phyloP scores from a whole-genome alignment of 2,888 invertebrate species.

The Gymnoscelis rufifasciata region DNA sequence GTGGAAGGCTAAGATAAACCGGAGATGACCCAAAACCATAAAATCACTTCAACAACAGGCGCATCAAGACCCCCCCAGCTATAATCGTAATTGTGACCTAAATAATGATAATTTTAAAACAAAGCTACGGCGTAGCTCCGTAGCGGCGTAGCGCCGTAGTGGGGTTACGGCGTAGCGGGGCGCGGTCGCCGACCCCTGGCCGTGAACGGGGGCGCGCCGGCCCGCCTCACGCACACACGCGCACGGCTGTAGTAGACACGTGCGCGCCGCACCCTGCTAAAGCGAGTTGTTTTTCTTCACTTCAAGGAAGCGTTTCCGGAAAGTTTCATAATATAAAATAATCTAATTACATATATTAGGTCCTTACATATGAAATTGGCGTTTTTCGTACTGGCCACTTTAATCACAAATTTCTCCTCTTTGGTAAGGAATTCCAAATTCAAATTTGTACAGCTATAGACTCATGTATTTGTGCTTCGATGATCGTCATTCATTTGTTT shows the following conservation, averaged over 20 bases:
- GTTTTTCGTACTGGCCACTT: too few relatives aligned
- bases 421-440: too few relatives aligned
- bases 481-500: too few relatives aligned
- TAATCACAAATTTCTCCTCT: too few relatives aligned
- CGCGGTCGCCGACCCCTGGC: conserved; percentile 78
- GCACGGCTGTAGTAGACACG: conserved; percentile 42
- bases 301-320: background rate
- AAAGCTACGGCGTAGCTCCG: conserved; percentile 56
- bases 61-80: background rate
- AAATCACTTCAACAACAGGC: background rate
- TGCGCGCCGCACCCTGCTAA: conserved; percentile 49
- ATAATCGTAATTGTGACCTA: conserved; percentile 48
- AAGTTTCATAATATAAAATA: background rate
- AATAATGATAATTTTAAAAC: conserved; percentile 47
- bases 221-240: conserved; percentile 22
- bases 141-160: conserved; percentile 58
- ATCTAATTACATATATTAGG: too few relatives aligned
- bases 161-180: conserved; percentile 73
- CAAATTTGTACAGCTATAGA: too few relatives aligned
- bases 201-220: conserved; percentile 72
- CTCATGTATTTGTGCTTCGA: too few relatives aligned
- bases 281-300: background rate
- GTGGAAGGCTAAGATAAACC: too few relatives aligned
- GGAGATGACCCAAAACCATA: background rate
- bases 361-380: too few relatives aligned